These are phyloP conservation scores for Pterostichus madidus DNA, from an alignment of 2,888 invertebrate species.

Conservation along the genomic window DNA sequence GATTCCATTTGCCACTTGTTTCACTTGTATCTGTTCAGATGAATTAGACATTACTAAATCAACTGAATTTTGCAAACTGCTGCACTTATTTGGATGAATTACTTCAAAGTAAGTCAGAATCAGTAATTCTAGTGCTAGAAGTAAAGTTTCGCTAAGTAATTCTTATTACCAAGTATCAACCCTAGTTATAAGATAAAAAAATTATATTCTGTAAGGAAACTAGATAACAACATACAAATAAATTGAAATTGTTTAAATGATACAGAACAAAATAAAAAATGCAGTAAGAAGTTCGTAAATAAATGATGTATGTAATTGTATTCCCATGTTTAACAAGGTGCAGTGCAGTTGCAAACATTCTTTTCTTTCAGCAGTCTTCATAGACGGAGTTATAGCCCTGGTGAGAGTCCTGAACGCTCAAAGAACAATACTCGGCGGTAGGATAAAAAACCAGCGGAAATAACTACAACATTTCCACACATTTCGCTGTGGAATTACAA, in stretches of 20 bases:
- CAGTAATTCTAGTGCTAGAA: no score
- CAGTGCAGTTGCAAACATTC: not conserved
- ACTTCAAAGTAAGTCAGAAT: no score
- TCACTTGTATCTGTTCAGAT: no score
- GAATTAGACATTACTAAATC: no score
- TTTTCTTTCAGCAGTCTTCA: conserved; percentile 14
- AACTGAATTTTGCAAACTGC: no score
- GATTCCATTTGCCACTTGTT: no score
- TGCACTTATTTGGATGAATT: no score
- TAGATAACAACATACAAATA: not conserved
- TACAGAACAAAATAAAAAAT: not conserved
- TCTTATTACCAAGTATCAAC: no score
- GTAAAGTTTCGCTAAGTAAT: no score
- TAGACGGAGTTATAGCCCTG: conserved; percentile 18
- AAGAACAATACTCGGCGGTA: conserved; percentile 36
- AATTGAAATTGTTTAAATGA: not conserved
- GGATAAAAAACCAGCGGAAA: conserved; percentile 27
- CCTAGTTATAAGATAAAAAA: no score
- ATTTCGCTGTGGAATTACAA: conserved; percentile 19
- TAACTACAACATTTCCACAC: conserved; percentile 25
- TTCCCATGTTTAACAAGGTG: conserved; percentile 12
- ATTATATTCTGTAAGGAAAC: no score
- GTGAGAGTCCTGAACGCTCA: conserved; percentile 24
- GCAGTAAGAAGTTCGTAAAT: not conserved
- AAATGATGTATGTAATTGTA: not conserved